A percentile compares a stretch with the other conserved stretches of the same genome.
Conservation (phyloP, 2,797 vertebrate genomes). For the Manis crassicaudata region DNA sequence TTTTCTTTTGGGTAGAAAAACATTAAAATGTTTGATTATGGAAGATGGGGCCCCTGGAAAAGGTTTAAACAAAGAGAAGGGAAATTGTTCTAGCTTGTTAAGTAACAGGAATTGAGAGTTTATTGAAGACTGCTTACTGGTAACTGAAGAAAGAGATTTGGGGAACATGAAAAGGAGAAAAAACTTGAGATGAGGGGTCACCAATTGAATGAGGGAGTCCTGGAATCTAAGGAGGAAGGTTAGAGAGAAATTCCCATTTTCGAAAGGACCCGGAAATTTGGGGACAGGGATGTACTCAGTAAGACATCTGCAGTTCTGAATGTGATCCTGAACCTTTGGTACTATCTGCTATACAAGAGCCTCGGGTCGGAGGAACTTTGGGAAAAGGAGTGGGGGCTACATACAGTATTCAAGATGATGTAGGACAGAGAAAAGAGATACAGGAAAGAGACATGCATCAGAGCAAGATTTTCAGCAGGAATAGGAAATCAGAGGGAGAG, state of each 20-base stretch:
- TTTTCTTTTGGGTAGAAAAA: slow-evolving; percentile 32
- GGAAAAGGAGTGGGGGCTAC: background rate
- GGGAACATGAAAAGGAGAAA: background rate
- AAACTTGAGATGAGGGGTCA: background rate
- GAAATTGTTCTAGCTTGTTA: background rate
- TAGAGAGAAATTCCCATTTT: background rate
- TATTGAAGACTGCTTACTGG: background rate
- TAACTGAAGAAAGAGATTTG: slow-evolving; percentile 5
- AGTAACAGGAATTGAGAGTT: background rate
- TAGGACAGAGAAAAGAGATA: background rate
- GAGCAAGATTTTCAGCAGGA: background rate
- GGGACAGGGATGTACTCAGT: background rate
- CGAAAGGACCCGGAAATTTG: background rate
- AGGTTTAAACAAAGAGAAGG: background rate
- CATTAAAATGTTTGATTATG: slow-evolving; percentile 31
- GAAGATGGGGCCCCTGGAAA: background rate
- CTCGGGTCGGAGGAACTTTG: background rate
- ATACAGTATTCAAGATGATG: background rate
- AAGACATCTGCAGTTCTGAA: background rate
- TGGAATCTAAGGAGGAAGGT: background rate
- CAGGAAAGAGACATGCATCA: background rate
- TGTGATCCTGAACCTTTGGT: background rate
- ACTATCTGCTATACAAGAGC: background rate
- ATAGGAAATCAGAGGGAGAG: background rate
- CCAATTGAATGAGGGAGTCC: background rate